Conservation (phyloP, 2,113 vertebrate species). For the Grus americana region DNA sequence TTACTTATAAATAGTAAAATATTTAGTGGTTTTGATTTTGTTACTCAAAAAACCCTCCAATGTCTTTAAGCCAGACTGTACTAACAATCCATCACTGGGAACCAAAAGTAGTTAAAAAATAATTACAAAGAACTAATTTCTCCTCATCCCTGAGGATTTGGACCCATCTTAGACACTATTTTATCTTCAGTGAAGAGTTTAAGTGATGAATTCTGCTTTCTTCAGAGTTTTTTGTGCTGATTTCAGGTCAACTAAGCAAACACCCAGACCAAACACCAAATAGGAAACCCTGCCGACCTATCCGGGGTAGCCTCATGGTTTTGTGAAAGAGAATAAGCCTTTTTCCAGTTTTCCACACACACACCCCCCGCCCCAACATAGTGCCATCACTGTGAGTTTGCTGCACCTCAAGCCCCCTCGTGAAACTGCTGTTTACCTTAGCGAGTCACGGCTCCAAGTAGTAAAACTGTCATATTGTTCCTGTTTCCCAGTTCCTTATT, state of each 20-base stretch:
- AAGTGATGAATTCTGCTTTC: neutral
- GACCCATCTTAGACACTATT: neutral
- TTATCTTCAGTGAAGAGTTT: neutral
- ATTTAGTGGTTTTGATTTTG: constrained; percentile 63
- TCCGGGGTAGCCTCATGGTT: neutral
- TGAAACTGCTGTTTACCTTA: neutral
- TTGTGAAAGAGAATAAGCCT: neutral
- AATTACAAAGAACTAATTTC: neutral
- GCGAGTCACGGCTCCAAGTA: neutral
- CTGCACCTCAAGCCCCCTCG: neutral
- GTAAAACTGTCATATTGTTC: constrained; percentile 45
- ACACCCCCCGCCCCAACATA: neutral
- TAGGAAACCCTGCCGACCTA: neutral
- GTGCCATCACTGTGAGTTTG: neutral
- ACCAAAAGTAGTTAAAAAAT: neutral
- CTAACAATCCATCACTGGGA: constrained; percentile 44
- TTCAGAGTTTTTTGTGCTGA: neutral
- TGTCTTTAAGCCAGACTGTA: constrained; percentile 27
- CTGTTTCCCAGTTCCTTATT: constrained; percentile 60
- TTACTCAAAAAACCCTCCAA: neutral
- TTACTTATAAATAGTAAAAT: constrained; percentile 80
- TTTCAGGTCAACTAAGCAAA: neutral
- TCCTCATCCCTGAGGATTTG: neutral
- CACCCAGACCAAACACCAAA: neutral
- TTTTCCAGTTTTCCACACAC: neutral